phyloP scores from a whole-genome alignment of 2,113 vertebrate genomes.

The Xiphorhynchus elegans region DNA sequence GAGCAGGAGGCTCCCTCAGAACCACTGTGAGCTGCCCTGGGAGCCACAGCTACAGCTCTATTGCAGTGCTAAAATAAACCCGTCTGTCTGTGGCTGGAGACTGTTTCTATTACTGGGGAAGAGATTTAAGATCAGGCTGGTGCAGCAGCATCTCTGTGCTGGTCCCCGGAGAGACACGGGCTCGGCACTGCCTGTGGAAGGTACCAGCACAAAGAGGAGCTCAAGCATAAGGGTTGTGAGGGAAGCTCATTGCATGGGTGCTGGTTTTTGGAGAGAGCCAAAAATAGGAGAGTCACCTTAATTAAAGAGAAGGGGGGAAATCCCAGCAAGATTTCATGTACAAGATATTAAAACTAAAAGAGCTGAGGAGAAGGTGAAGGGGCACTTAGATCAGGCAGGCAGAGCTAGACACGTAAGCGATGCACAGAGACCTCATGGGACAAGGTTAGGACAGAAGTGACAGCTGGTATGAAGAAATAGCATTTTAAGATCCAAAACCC shows the following conservation, averaged over 20 bases:
- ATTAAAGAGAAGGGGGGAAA: neutral
- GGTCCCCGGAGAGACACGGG: accelerated
- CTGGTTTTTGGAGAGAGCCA: neutral
- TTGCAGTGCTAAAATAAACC: neutral
- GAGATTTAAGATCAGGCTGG: neutral
- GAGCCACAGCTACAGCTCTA: accelerated
- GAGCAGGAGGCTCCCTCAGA: neutral
- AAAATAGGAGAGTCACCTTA: neutral
- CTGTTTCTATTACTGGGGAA: accelerated
- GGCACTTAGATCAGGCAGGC: neutral
- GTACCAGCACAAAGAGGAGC: neutral
- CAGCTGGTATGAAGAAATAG: slow-evolving; percentile 49
- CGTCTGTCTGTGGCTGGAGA: neutral
- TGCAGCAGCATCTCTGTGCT: neutral
- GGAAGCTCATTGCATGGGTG: neutral
- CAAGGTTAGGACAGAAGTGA: slow-evolving; percentile 45
- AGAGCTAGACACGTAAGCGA: neutral
- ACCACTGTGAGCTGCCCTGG: accelerated
- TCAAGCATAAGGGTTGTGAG: neutral
- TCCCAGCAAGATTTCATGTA: neutral
- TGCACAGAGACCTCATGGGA: neutral
- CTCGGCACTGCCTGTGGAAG: neutral
- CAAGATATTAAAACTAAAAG: neutral
- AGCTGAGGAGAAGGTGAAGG: neutral
- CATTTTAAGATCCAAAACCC: slow-evolving; percentile 35